Evolutionary conservation across 2,113 vertebrate species (phyloP).

Genomic region (Hippocampus zosterae): DNA sequence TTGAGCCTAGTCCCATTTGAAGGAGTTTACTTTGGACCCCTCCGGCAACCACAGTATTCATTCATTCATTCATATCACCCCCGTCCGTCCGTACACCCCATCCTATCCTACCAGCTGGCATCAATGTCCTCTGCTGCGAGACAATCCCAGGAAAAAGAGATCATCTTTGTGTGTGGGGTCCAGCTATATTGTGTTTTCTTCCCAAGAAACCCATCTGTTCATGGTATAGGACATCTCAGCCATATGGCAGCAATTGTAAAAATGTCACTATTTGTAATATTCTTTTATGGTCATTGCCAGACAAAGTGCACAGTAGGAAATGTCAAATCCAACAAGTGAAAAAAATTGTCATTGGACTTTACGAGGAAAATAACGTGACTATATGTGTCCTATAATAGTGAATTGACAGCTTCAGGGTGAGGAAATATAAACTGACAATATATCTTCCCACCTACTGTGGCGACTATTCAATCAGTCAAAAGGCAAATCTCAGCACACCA

Average conservation of each 20-base stretch:
- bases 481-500: neutral
- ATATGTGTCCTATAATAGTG: conserved; percentile 37
- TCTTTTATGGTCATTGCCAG: conserved; percentile 17
- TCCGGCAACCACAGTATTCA: conserved; percentile 21
- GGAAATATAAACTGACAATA: neutral
- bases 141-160: conserved; percentile 44
- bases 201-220: conserved; percentile 35
- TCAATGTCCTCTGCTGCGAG: conserved; percentile 13
- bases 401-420: conserved; percentile 2
- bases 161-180: conserved; percentile 35
- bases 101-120: conserved; percentile 17
- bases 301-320: conserved; percentile 7
- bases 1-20: conserved; percentile 24
- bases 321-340: conserved; percentile 13
- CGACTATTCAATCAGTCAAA: neutral
- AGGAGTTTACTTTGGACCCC: conserved; percentile 33
- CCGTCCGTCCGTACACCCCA: neutral
- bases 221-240: conserved; percentile 15
- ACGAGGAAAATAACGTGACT: conserved; percentile 3
- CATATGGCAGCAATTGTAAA: conserved; percentile 37
- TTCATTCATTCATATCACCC: conserved; percentile 10
- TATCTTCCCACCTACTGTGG: neutral
- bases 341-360: conserved; percentile 14
- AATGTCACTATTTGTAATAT: conserved; percentile 24
- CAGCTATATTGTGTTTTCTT: conserved; percentile 20